phyloP scores from a whole-genome alignment of 1,140 invertebrate genomes.

The Adelges cooleyi region DNA sequence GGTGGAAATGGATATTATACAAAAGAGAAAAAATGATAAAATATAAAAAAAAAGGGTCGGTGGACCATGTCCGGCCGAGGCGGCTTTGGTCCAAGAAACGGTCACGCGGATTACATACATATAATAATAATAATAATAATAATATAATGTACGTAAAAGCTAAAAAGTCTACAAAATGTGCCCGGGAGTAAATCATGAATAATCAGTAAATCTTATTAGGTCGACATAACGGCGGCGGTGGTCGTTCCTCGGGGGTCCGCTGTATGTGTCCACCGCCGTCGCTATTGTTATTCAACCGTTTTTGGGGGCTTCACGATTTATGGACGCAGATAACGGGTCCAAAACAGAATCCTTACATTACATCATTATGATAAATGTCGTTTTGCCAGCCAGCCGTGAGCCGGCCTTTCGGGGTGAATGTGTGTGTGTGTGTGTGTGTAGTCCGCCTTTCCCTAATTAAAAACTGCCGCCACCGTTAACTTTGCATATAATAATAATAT shows the following conservation, averaged over 20 bases:
- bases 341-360: conserved; percentile 29
- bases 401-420: not conserved
- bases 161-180: conserved; percentile 24
- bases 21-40: not conserved
- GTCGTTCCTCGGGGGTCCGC: conserved; percentile 16
- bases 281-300: conserved; percentile 26
- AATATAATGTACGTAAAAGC: conserved; percentile 12
- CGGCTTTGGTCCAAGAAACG: conserved; percentile 25
- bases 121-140: too few relatives aligned
- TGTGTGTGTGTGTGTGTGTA: not conserved
- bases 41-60: conserved; percentile 18
- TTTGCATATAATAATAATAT: not conserved
- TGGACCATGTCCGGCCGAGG: not conserved
- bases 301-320: conserved; percentile 20
- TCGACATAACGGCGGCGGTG: not conserved
- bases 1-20: not conserved
- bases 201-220: conserved; percentile 29
- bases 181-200: conserved; percentile 19
- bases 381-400: not conserved
- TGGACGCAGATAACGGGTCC: conserved; percentile 28
- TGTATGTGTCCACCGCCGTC: not conserved
- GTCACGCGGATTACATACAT: conserved; percentile 23
- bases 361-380: conserved; percentile 28
- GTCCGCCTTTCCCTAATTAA: conserved; percentile 25
- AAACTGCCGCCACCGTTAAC: conserved; percentile 21